These are phyloP conservation scores for Dendrolimus pini DNA, from an alignment of 2,888 invertebrate genomes.

Conservation along the genomic window DNA sequence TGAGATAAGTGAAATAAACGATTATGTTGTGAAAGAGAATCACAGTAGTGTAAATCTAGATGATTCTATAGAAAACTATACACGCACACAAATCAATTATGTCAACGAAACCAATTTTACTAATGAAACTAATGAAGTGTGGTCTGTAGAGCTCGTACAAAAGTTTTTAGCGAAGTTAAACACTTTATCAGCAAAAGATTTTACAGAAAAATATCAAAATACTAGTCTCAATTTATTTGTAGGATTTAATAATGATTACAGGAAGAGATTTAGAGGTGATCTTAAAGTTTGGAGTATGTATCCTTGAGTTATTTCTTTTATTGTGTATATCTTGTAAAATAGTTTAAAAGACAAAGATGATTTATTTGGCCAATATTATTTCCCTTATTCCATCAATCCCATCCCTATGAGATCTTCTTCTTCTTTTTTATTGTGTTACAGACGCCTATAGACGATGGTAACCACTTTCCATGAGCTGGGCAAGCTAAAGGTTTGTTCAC, in stretches of 20 bases:
- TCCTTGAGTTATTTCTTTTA: not conserved
- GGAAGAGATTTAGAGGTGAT: constrained; percentile 1
- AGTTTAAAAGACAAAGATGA: too few relatives aligned
- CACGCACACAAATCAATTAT: too few relatives aligned
- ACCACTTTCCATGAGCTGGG: too few relatives aligned
- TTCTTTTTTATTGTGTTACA: too few relatives aligned
- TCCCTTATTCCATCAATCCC: too few relatives aligned
- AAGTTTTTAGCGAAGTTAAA: constrained; percentile 7
- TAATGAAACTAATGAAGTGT: constrained; percentile 5
- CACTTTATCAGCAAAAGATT: constrained; percentile 6
- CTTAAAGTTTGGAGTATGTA: constrained; percentile 22
- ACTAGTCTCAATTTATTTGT: not conserved
- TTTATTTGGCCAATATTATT: too few relatives aligned
- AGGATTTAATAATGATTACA: not conserved
- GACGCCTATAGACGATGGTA: too few relatives aligned
- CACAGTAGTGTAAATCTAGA: too few relatives aligned
- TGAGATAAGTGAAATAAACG: constrained; percentile 12
- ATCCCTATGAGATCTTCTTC: too few relatives aligned
- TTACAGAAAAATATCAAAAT: constrained; percentile 2
- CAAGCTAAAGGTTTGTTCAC: too few relatives aligned
- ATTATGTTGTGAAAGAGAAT: constrained; percentile 10
- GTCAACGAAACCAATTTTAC: not conserved
- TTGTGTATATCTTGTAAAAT: too few relatives aligned
- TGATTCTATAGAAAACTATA: too few relatives aligned
- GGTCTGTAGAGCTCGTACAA: constrained; percentile 7